These are phyloP conservation scores for Euspilapteryx auroguttella DNA, from an alignment of 2,888 invertebrate genomes.

Conservation along the genomic window DNA sequence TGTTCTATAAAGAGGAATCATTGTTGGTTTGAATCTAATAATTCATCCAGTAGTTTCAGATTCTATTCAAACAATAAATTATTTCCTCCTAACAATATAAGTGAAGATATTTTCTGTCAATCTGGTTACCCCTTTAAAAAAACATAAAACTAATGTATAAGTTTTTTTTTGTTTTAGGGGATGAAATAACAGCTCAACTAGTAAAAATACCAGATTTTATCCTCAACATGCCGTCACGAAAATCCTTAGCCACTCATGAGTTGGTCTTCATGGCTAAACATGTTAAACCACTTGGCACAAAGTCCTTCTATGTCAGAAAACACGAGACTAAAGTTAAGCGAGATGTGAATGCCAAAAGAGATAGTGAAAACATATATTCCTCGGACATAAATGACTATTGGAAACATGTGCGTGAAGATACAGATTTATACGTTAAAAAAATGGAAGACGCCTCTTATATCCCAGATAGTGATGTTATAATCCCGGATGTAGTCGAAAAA, in stretches of 20 bases:
- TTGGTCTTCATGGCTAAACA: constrained; percentile 69
- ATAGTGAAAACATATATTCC: constrained; percentile 12
- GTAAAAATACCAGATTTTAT: constrained; percentile 64
- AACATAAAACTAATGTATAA: no score
- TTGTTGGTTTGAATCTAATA: no score
- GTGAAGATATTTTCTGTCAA: no score
- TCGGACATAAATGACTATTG: constrained; percentile 16
- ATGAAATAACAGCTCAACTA: constrained; percentile 62
- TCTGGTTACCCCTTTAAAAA: no score
- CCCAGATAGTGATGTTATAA: background rate
- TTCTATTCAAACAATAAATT: no score
- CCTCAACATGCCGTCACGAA: constrained; percentile 58
- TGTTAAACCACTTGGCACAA: constrained; percentile 69
- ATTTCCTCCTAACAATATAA: no score
- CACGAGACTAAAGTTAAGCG: background rate
- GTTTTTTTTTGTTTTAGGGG: constrained; percentile 26
- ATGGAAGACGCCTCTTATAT: constrained; percentile 8
- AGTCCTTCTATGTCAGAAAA: constrained; percentile 58
- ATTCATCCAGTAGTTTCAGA: no score
- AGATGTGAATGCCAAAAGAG: constrained; percentile 12
- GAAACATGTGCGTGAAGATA: constrained; percentile 13
- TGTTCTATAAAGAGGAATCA: no score
- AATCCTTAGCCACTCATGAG: constrained; percentile 66
- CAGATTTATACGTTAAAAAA: constrained; percentile 15
- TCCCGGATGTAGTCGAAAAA: no score